These are phyloP conservation scores for Pseudococcus viburni DNA, from an alignment of 2,888 invertebrate species.

Conservation along the genomic window DNA sequence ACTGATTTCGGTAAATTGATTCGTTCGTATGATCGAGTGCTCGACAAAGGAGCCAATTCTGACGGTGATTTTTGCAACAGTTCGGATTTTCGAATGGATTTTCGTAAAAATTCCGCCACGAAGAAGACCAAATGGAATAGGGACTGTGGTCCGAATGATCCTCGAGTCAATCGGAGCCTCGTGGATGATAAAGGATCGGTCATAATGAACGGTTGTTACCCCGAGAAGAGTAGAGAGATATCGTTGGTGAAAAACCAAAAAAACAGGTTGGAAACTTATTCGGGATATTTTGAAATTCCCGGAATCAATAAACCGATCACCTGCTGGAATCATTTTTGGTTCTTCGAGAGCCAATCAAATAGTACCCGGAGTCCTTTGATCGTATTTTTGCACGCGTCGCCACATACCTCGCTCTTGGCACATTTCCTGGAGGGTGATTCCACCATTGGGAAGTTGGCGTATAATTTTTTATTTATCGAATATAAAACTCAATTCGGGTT, in stretches of 20 bases:
- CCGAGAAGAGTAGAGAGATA: neutral
- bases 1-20: neutral
- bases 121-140: neutral
- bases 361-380: neutral
- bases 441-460: neutral
- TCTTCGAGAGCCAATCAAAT: neutral
- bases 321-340: constrained; percentile 8
- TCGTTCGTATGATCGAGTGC: neutral
- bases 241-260: neutral
- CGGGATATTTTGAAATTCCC: neutral
- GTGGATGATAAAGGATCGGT: neutral
- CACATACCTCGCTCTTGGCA: neutral
- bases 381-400: neutral
- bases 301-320: neutral
- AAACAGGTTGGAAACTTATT: neutral
- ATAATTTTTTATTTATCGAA: constrained; percentile 13
- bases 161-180: neutral
- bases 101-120: neutral
- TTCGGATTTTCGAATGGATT: neutral
- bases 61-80: no score
- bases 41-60: no score
- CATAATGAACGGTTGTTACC: neutral
- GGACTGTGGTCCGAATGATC: neutral
- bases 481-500: neutral
- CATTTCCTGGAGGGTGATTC: neutral